Percentiles rank a stretch among this genome's conserved stretches.
These are phyloP conservation scores for Caenorhabditis zanzibari DNA, from an alignment of 2,888 invertebrate genomes.

Conservation along the genomic window DNA sequence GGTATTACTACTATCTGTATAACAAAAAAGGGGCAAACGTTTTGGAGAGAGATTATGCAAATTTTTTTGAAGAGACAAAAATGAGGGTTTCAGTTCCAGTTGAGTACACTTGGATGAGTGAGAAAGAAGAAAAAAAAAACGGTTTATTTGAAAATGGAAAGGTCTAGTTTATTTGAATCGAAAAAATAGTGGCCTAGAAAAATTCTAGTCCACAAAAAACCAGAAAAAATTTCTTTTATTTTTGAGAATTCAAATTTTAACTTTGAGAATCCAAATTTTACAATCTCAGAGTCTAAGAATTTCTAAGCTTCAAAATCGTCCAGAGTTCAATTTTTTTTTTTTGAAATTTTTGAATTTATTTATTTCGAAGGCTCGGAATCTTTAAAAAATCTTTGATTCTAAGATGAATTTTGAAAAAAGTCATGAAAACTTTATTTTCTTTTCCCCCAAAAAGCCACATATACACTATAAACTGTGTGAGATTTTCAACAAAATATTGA, in stretches of 20 bases:
- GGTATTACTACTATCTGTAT: not conserved
- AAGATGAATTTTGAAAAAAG: too few relatives aligned
- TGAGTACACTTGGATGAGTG: constrained; percentile 19
- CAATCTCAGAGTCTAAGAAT: not conserved
- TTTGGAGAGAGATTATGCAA: constrained; percentile 27
- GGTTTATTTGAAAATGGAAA: constrained; percentile 7
- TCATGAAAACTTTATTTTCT: too few relatives aligned
- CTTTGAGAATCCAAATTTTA: not conserved
- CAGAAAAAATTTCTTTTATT: too few relatives aligned
- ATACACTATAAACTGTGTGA: constrained; percentile 22
- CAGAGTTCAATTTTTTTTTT: too few relatives aligned
- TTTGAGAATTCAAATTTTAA: too few relatives aligned
- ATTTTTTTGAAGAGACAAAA: not conserved
- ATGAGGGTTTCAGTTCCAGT: constrained; percentile 36
- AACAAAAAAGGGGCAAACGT: constrained; percentile 7
- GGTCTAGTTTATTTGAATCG: not conserved
- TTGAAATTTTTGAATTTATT: too few relatives aligned
- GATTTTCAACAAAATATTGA: constrained; percentile 19
- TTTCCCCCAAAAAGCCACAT: too few relatives aligned
- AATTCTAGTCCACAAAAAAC: not conserved
- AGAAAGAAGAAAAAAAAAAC: not conserved
- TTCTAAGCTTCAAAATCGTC: too few relatives aligned
- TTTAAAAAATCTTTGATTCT: too few relatives aligned
- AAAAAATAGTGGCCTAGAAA: not conserved
- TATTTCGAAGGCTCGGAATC: too few relatives aligned